Percentiles rank a stretch among this genome's conserved stretches.
phyloP scores from a whole-genome alignment of 2,113 vertebrate species.

The Lonchura striata region DNA sequence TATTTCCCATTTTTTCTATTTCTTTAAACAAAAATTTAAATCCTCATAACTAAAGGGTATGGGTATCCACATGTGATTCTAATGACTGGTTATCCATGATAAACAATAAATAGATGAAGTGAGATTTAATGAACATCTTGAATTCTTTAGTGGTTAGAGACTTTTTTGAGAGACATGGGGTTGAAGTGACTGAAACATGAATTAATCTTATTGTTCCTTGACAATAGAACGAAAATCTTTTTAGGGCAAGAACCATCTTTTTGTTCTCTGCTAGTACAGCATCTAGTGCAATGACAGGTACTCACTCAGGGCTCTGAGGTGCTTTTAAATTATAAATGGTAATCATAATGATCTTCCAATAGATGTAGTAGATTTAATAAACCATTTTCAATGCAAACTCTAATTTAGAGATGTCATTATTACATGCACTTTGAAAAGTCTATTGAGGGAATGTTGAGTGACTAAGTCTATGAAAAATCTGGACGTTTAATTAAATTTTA shows the following conservation, averaged over 20 bases:
- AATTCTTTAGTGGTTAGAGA: not conserved
- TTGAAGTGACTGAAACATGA: not conserved
- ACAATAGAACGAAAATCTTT: not conserved
- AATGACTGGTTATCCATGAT: not conserved
- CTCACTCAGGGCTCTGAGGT: not conserved
- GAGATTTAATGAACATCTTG: not conserved
- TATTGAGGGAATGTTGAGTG: not conserved
- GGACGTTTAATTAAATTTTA: not conserved
- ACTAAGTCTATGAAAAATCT: not conserved
- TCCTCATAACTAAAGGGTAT: not conserved
- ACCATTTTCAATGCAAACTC: not conserved
- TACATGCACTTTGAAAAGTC: not conserved
- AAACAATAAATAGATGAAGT: not conserved
- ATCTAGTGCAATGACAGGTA: not conserved
- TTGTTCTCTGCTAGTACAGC: not conserved
- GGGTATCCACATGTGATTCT: not conserved
- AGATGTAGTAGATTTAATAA: not conserved
- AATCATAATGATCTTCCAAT: not conserved
- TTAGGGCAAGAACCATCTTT: not conserved
- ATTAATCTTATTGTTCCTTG: not conserved
- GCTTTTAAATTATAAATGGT: not conserved
- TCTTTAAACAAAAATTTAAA: not conserved
- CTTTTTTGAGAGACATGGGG: not conserved
- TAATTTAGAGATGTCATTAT: slow-evolving; percentile 3
- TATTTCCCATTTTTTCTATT: not conserved